Conservation (phyloP, 2,797 vertebrate species). For the Fistularia commersonii region DNA sequence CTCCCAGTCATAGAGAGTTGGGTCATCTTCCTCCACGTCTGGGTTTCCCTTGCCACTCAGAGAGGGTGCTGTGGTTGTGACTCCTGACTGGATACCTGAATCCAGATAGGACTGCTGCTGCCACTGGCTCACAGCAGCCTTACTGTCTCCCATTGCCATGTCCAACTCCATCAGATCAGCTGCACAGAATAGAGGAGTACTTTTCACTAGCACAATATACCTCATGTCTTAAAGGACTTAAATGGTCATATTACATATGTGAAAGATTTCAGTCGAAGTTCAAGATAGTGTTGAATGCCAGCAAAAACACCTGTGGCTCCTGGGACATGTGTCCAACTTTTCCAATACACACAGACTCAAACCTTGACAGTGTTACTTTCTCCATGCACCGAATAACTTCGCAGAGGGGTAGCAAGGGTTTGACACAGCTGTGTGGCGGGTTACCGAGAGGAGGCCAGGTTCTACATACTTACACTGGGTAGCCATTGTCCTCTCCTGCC, state of each 20-base stretch:
- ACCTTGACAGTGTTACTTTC: no score
- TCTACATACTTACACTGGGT: conserved; percentile 77
- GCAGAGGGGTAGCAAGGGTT: no score
- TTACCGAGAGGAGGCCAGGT: neutral
- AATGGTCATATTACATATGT: neutral
- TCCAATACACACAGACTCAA: no score
- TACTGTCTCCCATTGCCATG: conserved; percentile 99
- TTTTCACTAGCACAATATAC: neutral
- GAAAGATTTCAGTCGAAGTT: no score
- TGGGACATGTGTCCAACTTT: no score
- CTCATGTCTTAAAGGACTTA: neutral
- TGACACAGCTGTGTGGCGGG: no score
- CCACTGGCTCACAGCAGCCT: conserved; percentile 95
- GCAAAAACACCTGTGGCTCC: no score
- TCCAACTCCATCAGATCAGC: conserved; percentile 99
- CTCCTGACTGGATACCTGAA: conserved; percentile 97
- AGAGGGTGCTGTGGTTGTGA: conserved; percentile 96
- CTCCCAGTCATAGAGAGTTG: conserved; percentile 95
- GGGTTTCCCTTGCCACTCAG: conserved; percentile 96
- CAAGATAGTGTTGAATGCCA: no score
- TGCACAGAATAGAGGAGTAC: conserved; percentile 35
- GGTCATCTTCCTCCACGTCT: conserved; percentile 94
- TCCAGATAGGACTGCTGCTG: conserved; percentile 98
- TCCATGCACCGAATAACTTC: no score
- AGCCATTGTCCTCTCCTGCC: conserved; percentile 78